Evolutionary conservation across 2,888 invertebrate species (phyloP).

Genomic region (Chymomyza amoena): DNA sequence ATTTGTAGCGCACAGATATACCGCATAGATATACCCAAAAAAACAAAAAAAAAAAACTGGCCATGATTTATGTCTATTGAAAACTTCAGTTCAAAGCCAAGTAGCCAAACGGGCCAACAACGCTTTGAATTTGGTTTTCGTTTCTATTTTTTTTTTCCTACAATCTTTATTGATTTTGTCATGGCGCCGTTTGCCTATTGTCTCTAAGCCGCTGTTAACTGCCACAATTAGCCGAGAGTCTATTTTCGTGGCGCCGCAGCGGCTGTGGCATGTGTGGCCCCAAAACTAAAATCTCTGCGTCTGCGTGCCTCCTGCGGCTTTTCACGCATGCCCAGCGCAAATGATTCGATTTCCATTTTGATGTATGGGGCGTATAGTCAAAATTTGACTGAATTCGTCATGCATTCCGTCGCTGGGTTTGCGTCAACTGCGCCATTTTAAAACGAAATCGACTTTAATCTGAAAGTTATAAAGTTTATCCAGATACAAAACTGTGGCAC

Average conservation of each 20-base stretch:
- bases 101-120: conserved; percentile 50
- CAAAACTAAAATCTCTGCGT: not conserved
- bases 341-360: conserved; percentile 28
- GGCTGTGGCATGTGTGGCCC: conserved; percentile 34
- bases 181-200: conserved; percentile 40
- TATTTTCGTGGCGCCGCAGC: conserved; percentile 1
- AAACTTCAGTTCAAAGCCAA: conserved; percentile 44
- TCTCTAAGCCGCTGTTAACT: conserved; percentile 23
- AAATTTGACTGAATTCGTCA: conserved; percentile 37
- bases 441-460: conserved; percentile 15
- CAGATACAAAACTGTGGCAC: conserved; percentile 10
- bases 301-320: conserved; percentile 55
- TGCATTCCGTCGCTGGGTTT: conserved; percentile 53
- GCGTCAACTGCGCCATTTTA: conserved; percentile 50
- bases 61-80: conserved; percentile 66
- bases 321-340: conserved; percentile 61
- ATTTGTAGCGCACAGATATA: conserved; percentile 46
- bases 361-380: conserved; percentile 10
- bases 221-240: conserved; percentile 26
- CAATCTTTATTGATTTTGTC: conserved; percentile 54
- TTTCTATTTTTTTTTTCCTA: not conserved
- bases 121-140: too few relatives aligned
- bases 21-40: conserved; percentile 14
- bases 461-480: not conserved
- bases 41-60: conserved; percentile 38